Conservation (phyloP, 1,140 invertebrate species). For the Whitmania pigra region DNA sequence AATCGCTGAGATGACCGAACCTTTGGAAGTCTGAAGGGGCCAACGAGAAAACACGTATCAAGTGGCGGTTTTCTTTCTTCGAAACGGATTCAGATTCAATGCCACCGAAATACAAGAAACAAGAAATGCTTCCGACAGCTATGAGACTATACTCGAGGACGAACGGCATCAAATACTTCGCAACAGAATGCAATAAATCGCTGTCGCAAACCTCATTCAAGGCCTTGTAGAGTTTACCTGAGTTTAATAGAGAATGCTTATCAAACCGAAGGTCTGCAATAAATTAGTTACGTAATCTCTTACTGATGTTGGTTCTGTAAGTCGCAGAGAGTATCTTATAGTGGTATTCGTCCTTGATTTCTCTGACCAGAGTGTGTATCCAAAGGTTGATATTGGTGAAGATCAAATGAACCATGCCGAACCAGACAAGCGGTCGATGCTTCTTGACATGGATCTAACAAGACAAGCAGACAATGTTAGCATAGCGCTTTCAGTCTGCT, state of each 20-base stretch:
- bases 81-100: conserved; percentile 2
- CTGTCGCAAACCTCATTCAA: conserved; percentile 12
- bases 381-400: conserved; percentile 16
- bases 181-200: conserved; percentile 10
- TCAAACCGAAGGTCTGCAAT: background rate
- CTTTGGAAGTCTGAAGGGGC: conserved; percentile 1
- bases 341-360: conserved; percentile 28
- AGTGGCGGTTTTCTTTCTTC: background rate
- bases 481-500: too few species aligned
- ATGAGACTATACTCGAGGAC: conserved; percentile 23
- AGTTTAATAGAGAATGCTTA: background rate
- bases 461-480: background rate
- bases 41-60: conserved; percentile 14
- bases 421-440: conserved; percentile 13
- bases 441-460: conserved; percentile 14
- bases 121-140: conserved; percentile 16
- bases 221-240: background rate
- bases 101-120: conserved; percentile 12
- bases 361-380: conserved; percentile 30
- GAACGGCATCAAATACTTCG: conserved; percentile 23
- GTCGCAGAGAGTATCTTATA: background rate
- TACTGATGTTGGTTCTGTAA: conserved; percentile 2
- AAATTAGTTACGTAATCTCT: background rate
- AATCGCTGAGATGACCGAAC: background rate
- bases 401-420: conserved; percentile 20